Percentiles rank a stretch among this genome's conserved stretches.
Conservation (phyloP, 2,113 vertebrate genomes). For the Pycnonotus jocosus region DNA sequence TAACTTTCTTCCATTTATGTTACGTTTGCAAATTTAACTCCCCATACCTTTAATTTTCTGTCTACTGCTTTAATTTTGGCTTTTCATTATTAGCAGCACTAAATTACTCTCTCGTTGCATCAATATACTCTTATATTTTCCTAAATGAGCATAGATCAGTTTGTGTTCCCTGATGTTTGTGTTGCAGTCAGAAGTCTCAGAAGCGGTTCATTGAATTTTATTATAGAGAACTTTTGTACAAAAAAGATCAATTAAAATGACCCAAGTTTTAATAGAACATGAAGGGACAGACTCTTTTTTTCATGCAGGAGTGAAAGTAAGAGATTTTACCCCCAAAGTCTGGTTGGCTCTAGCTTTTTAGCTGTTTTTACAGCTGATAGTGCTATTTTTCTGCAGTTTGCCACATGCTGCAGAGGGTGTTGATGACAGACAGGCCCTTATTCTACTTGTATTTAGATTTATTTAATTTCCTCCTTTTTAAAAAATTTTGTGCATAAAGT, state of each 20-base stretch:
- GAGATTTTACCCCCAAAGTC: neutral
- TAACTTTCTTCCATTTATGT: constrained; percentile 55
- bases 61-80: constrained; percentile 36
- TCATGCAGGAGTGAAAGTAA: neutral
- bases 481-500: neutral
- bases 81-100: constrained; percentile 46
- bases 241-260: constrained; percentile 3
- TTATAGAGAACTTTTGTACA: neutral
- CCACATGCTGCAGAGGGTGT: neutral
- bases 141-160: constrained; percentile 34
- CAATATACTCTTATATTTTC: constrained; percentile 3
- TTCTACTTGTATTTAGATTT: neutral
- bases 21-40: constrained; percentile 49
- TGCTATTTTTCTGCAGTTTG: neutral
- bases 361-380: neutral
- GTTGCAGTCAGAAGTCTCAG: neutral
- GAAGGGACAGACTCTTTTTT: neutral
- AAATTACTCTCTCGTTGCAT: constrained; percentile 29
- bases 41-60: constrained; percentile 45
- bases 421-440: neutral
- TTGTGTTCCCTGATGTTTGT: constrained; percentile 29
- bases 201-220: neutral
- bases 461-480: neutral
- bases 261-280: neutral
- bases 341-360: neutral